Conservation (phyloP, 64 coral and sea anemone genomes). For the Montipora capricornis region DNA sequence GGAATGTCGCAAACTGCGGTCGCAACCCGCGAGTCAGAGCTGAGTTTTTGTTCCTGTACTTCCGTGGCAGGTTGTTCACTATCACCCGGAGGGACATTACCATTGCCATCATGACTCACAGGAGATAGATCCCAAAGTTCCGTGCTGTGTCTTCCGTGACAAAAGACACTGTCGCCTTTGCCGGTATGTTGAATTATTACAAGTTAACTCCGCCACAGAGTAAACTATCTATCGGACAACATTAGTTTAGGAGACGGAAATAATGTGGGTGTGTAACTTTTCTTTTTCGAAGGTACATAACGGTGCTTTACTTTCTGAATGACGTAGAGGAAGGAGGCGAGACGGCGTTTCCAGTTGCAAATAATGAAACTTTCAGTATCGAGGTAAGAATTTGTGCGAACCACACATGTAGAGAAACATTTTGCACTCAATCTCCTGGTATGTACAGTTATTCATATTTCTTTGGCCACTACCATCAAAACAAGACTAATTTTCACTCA, state of each 20-base stretch:
- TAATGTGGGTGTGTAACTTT: background rate
- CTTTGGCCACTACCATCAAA: no score
- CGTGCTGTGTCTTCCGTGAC: conserved; percentile 78
- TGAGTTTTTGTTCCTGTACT: background rate
- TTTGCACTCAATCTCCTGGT: background rate
- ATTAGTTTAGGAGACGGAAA: no score
- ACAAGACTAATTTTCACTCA: background rate
- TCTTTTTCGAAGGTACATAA: conserved; percentile 61
- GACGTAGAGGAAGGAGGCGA: conserved; percentile 80
- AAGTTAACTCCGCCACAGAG: no score
- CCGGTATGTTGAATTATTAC: conserved; percentile 38
- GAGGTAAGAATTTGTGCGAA: conserved; percentile 28
- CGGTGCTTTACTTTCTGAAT: conserved; percentile 65
- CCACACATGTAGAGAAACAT: background rate
- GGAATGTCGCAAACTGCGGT: no score
- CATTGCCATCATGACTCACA: conserved; percentile 95
- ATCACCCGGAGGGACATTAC: conserved; percentile 93
- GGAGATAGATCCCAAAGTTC: conserved; percentile 61
- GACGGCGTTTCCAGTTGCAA: conserved; percentile 77
- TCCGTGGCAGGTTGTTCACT: conserved; percentile 74
- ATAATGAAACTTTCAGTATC: conserved; percentile 69
- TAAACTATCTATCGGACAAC: no score
- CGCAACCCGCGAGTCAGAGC: background rate
- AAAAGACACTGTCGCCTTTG: conserved; percentile 78
- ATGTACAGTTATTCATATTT: background rate